Evolutionary conservation across 2,113 vertebrate species (phyloP), one percentile per base, ranked within the genome.

Genomic region (Rhinopithecus roxellana): DNA sequence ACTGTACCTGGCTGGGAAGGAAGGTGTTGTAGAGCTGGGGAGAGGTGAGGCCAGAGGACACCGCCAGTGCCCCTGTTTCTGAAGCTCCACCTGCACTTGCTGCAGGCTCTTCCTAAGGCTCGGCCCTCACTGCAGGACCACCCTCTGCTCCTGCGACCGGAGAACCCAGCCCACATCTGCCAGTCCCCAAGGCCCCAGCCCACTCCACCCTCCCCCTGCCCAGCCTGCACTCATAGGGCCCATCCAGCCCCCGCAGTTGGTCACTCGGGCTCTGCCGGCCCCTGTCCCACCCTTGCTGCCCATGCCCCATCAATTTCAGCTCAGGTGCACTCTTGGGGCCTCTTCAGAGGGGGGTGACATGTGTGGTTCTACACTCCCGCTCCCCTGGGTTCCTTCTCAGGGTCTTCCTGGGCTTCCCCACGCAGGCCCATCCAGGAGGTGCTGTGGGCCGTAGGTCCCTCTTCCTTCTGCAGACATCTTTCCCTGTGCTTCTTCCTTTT

Each of bases 211-310:
- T 12, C 17, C 20, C 1, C 35, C 8, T 0, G 8, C 6, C 43
- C 83, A 5, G 4, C 23, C 6, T 30, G n/a, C 48, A 13, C 4
- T 59, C 40, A 32, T n/a, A 25, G 69, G 40, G 25, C 25, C 6
- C 17, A 8, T 0, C 13, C 20, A 4, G 3, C 27, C 5, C 12
- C 75, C 0, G 1, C 6, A 3, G 12, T 1, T 5, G 69, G 30
- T 12, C 8, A 5, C 40, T 3, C 3, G 43, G 6, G 10, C 18
- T 17, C 43, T 0, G 45, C 74, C 27, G 11, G 23, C 3, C 40
- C 40, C 27, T 1, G 0, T 3, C 35, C 43, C 20, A 2, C 16
- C 43, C 6, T 0, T 0, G 6, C 5, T 0, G 1, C 8, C 30
- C 1, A 35, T 32, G 14, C 48, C 35, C 8, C 30, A 59, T 1